Percentiles rank a stretch among this genome's conserved stretches.
Evolutionary conservation across 92 coral and sea anemone species (phyloP).

Genomic region (Meandrina meandrites): DNA sequence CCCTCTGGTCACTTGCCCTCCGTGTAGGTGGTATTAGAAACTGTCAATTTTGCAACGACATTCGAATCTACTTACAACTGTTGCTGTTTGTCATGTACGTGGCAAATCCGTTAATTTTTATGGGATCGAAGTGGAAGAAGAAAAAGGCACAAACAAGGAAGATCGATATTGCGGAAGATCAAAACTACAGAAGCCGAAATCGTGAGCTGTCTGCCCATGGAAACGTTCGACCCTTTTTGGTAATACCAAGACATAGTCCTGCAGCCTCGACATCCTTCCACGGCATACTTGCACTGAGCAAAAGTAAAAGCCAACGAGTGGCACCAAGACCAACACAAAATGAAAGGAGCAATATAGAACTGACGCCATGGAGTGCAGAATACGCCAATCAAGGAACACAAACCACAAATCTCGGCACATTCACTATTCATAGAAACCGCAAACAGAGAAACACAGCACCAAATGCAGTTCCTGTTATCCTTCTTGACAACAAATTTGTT

Average conservation of each 20-base stretch:
- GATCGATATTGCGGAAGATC: background rate
- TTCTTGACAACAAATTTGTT: background rate
- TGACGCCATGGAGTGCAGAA: background rate
- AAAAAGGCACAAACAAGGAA: background rate
- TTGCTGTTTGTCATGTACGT: constrained; percentile 1
- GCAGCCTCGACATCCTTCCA: background rate
- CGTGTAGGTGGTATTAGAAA: background rate
- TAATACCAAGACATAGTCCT: background rate
- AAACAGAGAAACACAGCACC: background rate
- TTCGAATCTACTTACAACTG: constrained; percentile 9
- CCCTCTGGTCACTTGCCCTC: constrained; percentile 5
- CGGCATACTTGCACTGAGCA: background rate
- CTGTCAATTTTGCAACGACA: constrained; percentile 4
- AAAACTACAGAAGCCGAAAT: background rate
- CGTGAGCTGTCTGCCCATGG: too few species aligned
- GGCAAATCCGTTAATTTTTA: constrained; percentile 13
- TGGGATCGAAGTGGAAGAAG: background rate
- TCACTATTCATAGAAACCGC: too few species aligned
- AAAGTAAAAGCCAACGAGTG: constrained; percentile 5
- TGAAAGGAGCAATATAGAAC: background rate
- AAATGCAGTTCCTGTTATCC: background rate
- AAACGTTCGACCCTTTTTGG: background rate
- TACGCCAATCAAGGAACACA: background rate
- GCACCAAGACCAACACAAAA: background rate
- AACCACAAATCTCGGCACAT: background rate